Base-by-base conservation (phyloP, 2,888 invertebrate species). In the Rhorus exstirpatorius region DNA sequence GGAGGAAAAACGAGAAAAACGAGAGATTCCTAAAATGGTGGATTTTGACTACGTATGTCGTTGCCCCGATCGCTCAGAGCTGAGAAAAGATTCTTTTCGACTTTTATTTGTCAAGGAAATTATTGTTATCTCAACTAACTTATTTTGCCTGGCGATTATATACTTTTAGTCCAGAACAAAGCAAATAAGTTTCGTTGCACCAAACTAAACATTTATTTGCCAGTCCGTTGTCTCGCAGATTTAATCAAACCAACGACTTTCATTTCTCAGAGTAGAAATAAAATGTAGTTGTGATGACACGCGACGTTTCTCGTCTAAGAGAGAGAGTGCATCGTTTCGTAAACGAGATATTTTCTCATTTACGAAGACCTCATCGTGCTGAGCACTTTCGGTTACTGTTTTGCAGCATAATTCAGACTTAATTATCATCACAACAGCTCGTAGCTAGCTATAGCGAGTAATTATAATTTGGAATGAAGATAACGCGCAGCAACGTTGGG, bases 381-480 rank as follows among this genome's bases (percentile, higher is more conserved):
- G 38, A 49, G 51, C 21, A 35, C 12, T n/a, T 41, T 17, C 26
- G 60, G n/a, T 58, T 31, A 60, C 44, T 51, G 55, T 24, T 21
- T 72, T 58, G 58, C 51, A 44, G 38, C 61, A 68, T 68, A 80
- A 74, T 63, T 17, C 58, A 3, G 44, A 41, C 65, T 60, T 74
- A 63, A 83, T 80, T 70, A 75, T 70, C 74, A 70, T 83, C 68
- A 74, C 72, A 49, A 58, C 53, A 65, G 44, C 21, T 65, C 14
- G 53, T 35, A 26, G 60, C 24, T n/a, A n/a, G n/a, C n/a, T n/a
- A n/a, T n/a, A n/a, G n/a, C n/a, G 60, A 38, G 49, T 60, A 72
- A 79, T 72, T 67, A 72, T 72, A 65, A 79, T 79, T 72, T 51
- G 60, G 58, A 79, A 72, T 67, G 65, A 72, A 79, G 65, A 60